These are phyloP conservation scores for Peromyscus attwateri DNA, from an alignment of 2,797 vertebrate species.

Conservation along the genomic window DNA sequence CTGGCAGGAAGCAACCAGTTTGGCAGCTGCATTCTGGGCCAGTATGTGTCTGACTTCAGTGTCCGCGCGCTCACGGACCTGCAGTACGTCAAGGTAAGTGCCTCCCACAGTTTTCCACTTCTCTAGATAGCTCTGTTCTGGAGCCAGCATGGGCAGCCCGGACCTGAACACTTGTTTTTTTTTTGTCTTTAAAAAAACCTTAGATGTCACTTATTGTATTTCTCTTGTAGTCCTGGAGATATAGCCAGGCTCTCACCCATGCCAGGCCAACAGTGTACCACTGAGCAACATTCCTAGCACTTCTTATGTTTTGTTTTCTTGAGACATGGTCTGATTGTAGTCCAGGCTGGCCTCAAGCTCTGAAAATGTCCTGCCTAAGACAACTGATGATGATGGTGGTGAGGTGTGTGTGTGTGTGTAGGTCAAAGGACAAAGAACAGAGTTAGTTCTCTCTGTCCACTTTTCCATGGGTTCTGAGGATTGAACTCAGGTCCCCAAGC, in stretches of 20 bases:
- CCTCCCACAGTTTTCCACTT: accelerated
- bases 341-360: neutral
- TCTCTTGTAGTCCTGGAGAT: neutral
- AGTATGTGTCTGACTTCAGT: slow-evolving; percentile 95
- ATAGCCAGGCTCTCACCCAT: neutral
- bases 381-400: neutral
- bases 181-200: neutral
- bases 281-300: neutral
- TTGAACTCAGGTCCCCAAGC: neutral
- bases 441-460: neutral
- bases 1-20: slow-evolving; percentile 92
- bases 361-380: neutral
- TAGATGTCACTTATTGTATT: neutral
- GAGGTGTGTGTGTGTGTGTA: accelerated
- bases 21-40: slow-evolving; percentile 86
- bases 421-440: neutral
- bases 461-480: neutral
- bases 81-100: slow-evolving; percentile 95
- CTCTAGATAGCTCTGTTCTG: neutral
- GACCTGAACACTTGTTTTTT: too few relatives aligned
- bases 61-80: slow-evolving; percentile 94
- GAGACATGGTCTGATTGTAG: neutral
- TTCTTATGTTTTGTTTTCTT: neutral
- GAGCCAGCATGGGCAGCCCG: neutral
- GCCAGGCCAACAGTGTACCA: neutral